Evolutionary conservation across 2,888 invertebrate genomes (phyloP).

Genomic region (Euplagia quadripunctaria): DNA sequence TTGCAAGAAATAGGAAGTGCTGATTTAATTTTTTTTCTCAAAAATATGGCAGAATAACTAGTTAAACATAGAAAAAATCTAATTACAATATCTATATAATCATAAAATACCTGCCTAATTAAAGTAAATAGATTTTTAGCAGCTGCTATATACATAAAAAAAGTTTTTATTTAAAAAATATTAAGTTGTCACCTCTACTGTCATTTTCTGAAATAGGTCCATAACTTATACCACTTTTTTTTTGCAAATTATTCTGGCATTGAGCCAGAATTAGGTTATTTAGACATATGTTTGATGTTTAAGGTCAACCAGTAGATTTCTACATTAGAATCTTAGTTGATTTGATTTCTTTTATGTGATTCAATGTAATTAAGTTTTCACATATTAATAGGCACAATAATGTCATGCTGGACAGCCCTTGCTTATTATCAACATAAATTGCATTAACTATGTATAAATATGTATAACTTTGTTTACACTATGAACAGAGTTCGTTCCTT

Average conservation of each 20-base stretch:
- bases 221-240: constrained; percentile 30
- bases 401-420: constrained; percentile 22
- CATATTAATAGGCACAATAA: constrained; percentile 7
- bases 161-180: constrained; percentile 1
- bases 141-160: background rate
- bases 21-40: no score
- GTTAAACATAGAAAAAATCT: background rate
- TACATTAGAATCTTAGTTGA: background rate
- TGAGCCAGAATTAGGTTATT: constrained; percentile 37
- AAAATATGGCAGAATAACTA: background rate
- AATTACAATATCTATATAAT: background rate
- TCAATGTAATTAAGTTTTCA: constrained; percentile 2
- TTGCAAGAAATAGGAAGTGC: background rate
- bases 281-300: constrained; percentile 8
- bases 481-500: constrained; percentile 35
- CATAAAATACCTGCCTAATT: constrained; percentile 14
- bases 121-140: constrained; percentile 14
- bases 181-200: constrained; percentile 3
- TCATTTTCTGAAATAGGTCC: constrained; percentile 8
- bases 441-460: constrained; percentile 16
- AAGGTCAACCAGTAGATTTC: background rate
- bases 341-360: background rate
- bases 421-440: constrained; percentile 23
- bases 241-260: constrained; percentile 35
- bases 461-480: constrained; percentile 47